Conservation (phyloP, 2,113 vertebrate species). For the Mustela lutreola region DNA sequence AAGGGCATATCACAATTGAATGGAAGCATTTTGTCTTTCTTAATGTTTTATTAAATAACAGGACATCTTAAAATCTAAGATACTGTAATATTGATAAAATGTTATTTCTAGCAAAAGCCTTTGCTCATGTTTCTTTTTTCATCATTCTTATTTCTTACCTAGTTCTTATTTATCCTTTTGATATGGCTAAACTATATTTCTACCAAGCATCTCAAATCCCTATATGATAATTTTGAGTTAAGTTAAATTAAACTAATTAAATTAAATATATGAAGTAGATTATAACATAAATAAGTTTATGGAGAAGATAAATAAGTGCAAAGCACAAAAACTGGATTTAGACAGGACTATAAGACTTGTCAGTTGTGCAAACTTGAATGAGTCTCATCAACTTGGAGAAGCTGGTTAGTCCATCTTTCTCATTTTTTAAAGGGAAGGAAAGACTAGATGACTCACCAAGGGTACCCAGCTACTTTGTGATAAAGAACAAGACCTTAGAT, state of each 20-base stretch:
- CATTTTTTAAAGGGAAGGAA: not conserved
- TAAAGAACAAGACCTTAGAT: not conserved
- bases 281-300: not conserved
- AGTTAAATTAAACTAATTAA: not conserved
- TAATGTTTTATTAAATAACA: not conserved
- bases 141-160: not conserved
- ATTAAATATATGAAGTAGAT: not conserved
- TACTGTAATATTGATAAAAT: not conserved
- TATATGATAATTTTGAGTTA: not conserved
- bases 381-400: not conserved
- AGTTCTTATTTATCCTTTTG: not conserved
- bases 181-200: not conserved
- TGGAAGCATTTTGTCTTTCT: not conserved
- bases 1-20: not conserved
- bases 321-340: not conserved
- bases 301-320: not conserved
- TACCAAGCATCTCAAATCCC: not conserved
- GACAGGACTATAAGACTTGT: not conserved
- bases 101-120: not conserved
- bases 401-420: not conserved
- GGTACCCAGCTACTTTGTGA: not conserved
- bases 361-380: not conserved
- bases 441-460: not conserved
- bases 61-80: not conserved
- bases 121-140: not conserved